Percentiles rank a stretch among this genome's conserved stretches.
Evolutionary conservation across 2,888 invertebrate genomes (phyloP).

Genomic region (Hirtodrosophila confusa): DNA sequence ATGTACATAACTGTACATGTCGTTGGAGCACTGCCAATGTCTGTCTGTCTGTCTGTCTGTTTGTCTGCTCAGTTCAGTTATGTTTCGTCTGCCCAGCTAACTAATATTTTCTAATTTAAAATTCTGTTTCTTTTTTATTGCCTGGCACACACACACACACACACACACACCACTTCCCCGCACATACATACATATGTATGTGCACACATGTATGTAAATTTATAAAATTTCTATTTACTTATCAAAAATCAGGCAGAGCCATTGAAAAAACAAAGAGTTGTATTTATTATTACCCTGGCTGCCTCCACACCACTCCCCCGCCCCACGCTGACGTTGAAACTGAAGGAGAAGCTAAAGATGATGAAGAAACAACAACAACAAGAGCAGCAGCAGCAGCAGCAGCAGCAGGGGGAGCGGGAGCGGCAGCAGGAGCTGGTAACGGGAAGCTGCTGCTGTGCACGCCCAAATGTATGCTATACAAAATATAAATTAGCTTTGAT

Average conservation of each 20-base stretch:
- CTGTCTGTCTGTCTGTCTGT: conserved; percentile 21
- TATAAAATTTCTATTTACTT: conserved; percentile 79
- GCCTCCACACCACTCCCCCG: background rate
- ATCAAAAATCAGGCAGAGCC: conserved; percentile 74
- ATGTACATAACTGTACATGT: conserved; percentile 57
- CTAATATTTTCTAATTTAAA: conserved; percentile 80
- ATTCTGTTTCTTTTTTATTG: conserved; percentile 80
- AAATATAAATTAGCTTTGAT: conserved; percentile 81
- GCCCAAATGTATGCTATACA: conserved; percentile 79
- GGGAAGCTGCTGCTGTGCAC: conserved; percentile 41
- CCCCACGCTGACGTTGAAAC: conserved; percentile 29
- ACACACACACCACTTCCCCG: conserved; percentile 4
- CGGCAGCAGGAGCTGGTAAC: conserved; percentile 14
- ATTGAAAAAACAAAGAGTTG: conserved; percentile 72
- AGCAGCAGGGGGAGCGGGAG: background rate
- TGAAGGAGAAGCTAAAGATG: conserved; percentile 51
- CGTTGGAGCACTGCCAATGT: conserved; percentile 11
- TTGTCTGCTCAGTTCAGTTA: conserved; percentile 30
- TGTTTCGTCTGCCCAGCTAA: conserved; percentile 58
- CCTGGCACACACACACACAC: conserved; percentile 24
- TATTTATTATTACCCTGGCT: conserved; percentile 59
- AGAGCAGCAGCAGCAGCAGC: conserved; percentile 19
- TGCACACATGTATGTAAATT: conserved; percentile 63
- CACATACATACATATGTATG: conserved; percentile 6
- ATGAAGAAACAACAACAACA: conserved; percentile 39